A percentile compares a stretch with the other conserved stretches of the same genome.
phyloP scores from a whole-genome alignment of 1,140 invertebrate genomes.

The Harlomillsia oculata region DNA sequence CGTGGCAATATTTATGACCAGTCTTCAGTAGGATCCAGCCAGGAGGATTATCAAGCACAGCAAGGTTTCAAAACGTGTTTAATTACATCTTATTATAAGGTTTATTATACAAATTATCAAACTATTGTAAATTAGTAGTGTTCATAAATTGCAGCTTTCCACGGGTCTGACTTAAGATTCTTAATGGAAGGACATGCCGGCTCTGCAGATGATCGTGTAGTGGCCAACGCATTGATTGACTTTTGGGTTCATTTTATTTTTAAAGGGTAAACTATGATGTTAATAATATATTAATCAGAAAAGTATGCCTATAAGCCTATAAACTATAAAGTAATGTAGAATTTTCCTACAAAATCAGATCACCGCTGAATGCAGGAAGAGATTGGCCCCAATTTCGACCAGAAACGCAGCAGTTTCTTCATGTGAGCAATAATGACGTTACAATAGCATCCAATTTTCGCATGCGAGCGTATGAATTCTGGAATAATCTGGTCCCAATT shows the following conservation, averaged over 20 bases:
- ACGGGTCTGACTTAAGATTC: constrained; percentile 23
- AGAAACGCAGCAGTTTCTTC: constrained; percentile 7
- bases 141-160: constrained; percentile 14
- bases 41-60: background rate
- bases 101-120: background rate
- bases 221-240: constrained; percentile 12
- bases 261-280: constrained; percentile 18
- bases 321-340: background rate
- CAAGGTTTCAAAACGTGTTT: background rate
- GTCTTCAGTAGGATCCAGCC: background rate
- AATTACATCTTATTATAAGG: background rate
- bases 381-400: constrained; percentile 28
- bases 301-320: background rate
- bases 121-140: background rate
- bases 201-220: constrained; percentile 10
- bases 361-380: constrained; percentile 17
- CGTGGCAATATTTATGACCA: background rate
- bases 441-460: constrained; percentile 1
- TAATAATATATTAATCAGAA: background rate
- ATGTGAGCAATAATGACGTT: constrained; percentile 1
- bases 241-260: constrained; percentile 29
- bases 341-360: background rate
- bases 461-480: constrained; percentile 10
- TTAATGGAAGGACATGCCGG: constrained; percentile 16
- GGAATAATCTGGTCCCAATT: constrained; percentile 9